These are phyloP conservation scores for Nibea albiflora DNA, from an alignment of 2,113 vertebrate genomes.

Conservation along the genomic window DNA sequence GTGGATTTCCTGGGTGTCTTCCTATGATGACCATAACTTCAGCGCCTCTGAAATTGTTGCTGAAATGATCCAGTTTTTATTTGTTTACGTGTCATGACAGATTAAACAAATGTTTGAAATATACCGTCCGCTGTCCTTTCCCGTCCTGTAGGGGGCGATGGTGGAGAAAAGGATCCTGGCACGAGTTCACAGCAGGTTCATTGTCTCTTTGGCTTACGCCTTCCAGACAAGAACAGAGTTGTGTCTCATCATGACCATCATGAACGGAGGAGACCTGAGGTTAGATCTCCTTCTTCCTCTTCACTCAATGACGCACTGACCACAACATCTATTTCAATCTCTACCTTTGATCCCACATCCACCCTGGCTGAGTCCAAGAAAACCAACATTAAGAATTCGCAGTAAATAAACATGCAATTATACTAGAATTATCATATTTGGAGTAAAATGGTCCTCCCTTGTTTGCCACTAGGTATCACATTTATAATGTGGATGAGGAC, in stretches of 20 bases:
- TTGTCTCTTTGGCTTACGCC: slow-evolving; percentile 90
- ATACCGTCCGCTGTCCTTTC: not conserved
- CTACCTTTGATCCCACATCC: not conserved
- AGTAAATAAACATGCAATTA: not conserved
- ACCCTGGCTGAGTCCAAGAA: not conserved
- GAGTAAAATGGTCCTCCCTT: not conserved
- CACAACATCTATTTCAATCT: not conserved
- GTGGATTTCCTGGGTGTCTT: slow-evolving; percentile 5
- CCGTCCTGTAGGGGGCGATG: slow-evolving; percentile 84
- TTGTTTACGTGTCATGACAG: not conserved
- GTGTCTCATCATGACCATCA: slow-evolving; percentile 94
- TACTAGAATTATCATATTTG: not conserved
- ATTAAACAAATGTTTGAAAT: not conserved
- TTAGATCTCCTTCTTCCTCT: slow-evolving; percentile 41
- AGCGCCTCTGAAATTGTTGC: not conserved
- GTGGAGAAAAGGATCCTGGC: slow-evolving; percentile 92
- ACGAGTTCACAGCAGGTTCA: slow-evolving; percentile 89
- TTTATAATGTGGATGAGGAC: slow-evolving; percentile 87
- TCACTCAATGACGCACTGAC: not conserved
- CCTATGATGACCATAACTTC: not conserved
- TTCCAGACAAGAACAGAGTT: slow-evolving; percentile 89
- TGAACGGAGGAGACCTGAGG: slow-evolving; percentile 93
- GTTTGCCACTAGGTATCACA: slow-evolving; percentile 82
- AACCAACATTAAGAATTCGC: not conserved
- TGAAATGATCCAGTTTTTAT: not conserved